phyloP scores from a whole-genome alignment of 2,113 vertebrate species.

The Lasiurus borealis region DNA sequence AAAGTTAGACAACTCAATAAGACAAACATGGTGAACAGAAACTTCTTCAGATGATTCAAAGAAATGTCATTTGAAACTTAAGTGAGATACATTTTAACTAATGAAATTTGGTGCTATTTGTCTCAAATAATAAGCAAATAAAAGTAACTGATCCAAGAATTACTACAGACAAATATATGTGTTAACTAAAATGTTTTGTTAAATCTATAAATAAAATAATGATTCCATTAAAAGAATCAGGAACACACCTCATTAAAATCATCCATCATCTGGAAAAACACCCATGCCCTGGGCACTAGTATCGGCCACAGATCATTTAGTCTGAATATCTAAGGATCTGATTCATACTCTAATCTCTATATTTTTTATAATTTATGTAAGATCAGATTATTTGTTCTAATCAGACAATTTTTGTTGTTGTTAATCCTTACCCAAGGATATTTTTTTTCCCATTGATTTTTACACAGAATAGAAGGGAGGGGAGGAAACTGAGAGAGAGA shows the following conservation, averaged over 20 bases:
- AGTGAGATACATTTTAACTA: background rate
- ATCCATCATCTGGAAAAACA: background rate
- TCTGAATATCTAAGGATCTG: background rate
- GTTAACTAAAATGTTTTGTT: background rate
- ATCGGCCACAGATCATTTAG: background rate
- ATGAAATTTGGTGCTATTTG: background rate
- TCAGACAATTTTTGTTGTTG: background rate
- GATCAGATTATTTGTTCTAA: background rate
- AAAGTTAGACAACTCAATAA: background rate
- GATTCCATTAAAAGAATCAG: background rate
- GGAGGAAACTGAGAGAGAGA: too few species aligned
- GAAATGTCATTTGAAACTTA: background rate
- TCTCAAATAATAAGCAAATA: background rate
- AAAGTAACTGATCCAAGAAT: background rate
- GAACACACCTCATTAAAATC: background rate
- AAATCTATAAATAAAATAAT: background rate
- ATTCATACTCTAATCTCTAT: background rate
- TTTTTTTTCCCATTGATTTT: too few species aligned
- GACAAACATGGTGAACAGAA: background rate
- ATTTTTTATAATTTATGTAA: background rate
- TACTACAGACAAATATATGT: background rate
- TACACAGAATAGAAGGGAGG: too few species aligned
- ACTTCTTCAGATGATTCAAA: background rate
- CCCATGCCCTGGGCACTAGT: background rate
- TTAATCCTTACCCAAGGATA: too few species aligned